Evolutionary conservation across 2,113 vertebrate species (phyloP).

Genomic region (Callospermophilus lateralis): DNA sequence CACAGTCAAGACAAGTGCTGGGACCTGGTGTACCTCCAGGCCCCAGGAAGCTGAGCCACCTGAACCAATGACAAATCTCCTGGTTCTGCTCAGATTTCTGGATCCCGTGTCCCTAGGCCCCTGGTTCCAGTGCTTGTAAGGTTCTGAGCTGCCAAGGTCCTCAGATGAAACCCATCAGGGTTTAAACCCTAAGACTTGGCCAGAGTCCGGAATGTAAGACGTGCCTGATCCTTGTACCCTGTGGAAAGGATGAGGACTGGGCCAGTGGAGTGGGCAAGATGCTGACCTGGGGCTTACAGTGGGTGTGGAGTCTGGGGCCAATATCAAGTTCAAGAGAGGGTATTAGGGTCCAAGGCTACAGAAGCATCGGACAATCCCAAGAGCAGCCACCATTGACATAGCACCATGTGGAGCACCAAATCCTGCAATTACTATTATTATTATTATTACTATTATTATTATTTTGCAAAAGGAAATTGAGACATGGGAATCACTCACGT

Average conservation of each 20-base stretch:
- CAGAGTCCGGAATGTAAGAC: not conserved
- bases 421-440: not conserved
- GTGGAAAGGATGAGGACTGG: rapidly evolving
- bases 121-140: not conserved
- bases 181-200: not conserved
- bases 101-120: not conserved
- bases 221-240: not conserved
- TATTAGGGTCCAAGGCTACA: not conserved
- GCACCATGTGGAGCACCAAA: too few species aligned
- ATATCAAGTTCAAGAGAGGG: not conserved
- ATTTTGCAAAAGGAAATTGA: not conserved
- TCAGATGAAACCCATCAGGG: not conserved
- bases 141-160: not conserved
- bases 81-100: not conserved
- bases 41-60: not conserved
- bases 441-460: not conserved
- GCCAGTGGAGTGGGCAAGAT: not conserved
- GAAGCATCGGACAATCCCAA: not conserved
- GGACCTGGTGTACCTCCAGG: not conserved
- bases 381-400: not conserved
- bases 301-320: not conserved
- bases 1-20: not conserved
- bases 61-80: not conserved
- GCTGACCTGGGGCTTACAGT: not conserved
- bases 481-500: not conserved